Evolutionary conservation across 2,888 invertebrate genomes (phyloP).

Genomic region (Ornithoptera priamus): DNA sequence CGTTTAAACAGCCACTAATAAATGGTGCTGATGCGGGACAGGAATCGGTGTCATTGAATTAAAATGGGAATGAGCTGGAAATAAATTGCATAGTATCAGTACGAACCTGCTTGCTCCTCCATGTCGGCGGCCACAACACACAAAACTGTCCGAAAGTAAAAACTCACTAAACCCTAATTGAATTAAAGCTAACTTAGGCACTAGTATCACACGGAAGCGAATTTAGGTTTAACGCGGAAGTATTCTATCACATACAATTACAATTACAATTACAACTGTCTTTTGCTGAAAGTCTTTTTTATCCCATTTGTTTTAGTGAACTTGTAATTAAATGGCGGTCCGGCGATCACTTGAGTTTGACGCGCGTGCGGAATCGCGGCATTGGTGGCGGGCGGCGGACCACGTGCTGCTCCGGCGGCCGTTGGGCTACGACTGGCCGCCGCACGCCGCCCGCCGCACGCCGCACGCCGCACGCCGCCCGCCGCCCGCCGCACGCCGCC

Average conservation of each 20-base stretch:
- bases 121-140: conserved; percentile 47
- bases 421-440: conserved; percentile 17
- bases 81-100: neutral
- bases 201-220: conserved; percentile 71
- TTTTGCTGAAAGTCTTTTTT: conserved; percentile 40
- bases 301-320: conserved; percentile 60
- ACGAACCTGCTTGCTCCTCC: conserved; percentile 67
- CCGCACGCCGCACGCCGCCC: too few relatives aligned
- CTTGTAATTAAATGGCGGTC: conserved; percentile 14
- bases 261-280: conserved; percentile 23
- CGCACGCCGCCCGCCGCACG: neutral
- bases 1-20: too few relatives aligned
- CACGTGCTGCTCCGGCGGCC: conserved; percentile 23
- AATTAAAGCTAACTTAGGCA: conserved; percentile 52
- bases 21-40: too few relatives aligned
- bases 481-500: too few relatives aligned
- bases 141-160: conserved; percentile 38
- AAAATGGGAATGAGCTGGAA: neutral
- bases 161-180: conserved; percentile 40
- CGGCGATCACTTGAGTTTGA: conserved; percentile 61
- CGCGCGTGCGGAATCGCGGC: conserved; percentile 61
- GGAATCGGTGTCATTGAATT: too few relatives aligned
- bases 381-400: conserved; percentile 52
- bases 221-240: conserved; percentile 34
- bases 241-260: conserved; percentile 21